Evolutionary conservation across 2,113 vertebrate species (phyloP), one percentile per base, ranked within the genome.

Genomic region (Machaerirhynchus nigripectus): DNA sequence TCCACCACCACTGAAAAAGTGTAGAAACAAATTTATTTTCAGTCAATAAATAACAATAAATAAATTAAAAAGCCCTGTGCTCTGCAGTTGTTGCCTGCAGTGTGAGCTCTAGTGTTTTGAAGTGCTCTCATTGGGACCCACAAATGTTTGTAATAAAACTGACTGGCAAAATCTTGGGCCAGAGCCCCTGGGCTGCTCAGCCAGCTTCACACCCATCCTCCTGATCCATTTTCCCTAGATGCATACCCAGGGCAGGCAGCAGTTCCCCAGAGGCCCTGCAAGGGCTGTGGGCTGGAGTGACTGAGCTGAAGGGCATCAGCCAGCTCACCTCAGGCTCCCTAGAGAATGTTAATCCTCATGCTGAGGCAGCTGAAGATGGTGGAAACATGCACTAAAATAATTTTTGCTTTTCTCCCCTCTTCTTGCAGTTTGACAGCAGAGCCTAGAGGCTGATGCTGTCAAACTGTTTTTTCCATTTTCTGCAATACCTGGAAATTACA

Each of bases 71-170:
- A 87, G 24, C 46, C 12, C 56, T 63, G 46, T 1, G 2, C 31
- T 90, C 75, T 67, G 35, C 75, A 93, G 63, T 94, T 65, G 55
- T 77, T 91, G 84, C 68, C 75, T 80, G 71, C 8, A 14, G 67
- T 90, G 59, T 37, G 33, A 94, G 59, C 79, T 67, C 24, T 12
- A 56, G 30, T 9, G 13, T 93, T 93, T 94, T 93, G 90, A 93
- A 93, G 79, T 73, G 56, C 68, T 95, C 71, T 88, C 15, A 1
- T 47, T 92, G 82, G 59, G 85, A 80, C 16, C 57, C 76, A 83
- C 87, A 93, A 96, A 67, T 95, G 71, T 96, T 97, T 96, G 84
- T 50, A 94, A 94, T 93, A 93, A 96, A 95, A 87, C 71, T 80
- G 81, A 87, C 46, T 90, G 88, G 92, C 67, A 95, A 97, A 90